phyloP scores from a whole-genome alignment of 2,113 vertebrate genomes.

The Terrapene triunguis region DNA sequence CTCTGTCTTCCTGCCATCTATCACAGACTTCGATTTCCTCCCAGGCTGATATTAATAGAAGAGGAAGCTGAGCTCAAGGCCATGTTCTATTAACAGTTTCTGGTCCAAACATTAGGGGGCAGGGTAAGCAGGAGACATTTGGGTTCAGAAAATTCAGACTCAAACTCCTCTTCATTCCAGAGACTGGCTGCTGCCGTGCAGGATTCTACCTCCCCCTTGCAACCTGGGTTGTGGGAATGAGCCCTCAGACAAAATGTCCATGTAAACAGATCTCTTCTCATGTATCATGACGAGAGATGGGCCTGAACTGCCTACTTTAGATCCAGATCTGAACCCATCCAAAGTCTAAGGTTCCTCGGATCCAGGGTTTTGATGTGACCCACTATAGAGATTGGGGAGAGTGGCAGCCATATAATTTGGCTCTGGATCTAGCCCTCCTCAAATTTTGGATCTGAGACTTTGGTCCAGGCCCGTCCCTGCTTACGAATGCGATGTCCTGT shows the following conservation, averaged over 20 bases:
- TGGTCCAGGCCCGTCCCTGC: too few species aligned
- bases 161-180: not conserved
- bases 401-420: not conserved
- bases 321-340: not conserved
- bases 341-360: not conserved
- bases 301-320: not conserved
- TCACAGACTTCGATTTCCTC: not conserved
- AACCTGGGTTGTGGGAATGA: not conserved
- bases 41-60: not conserved
- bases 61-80: not conserved
- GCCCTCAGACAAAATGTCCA: not conserved
- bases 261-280: not conserved
- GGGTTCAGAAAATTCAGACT: not conserved
- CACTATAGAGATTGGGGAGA: not conserved
- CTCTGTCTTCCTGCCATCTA: not conserved
- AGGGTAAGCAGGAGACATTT: not conserved
- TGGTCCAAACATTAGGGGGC: not conserved
- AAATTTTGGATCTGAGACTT: not conserved
- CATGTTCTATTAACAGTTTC: not conserved
- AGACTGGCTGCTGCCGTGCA: not conserved
- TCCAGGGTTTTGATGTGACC: not conserved
- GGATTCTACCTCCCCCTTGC: not conserved
- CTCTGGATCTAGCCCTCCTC: not conserved
- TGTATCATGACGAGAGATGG: not conserved
- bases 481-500: accelerated